These are phyloP conservation scores for Antheraea assamensis DNA, from an alignment of 2,888 invertebrate genomes.

Conservation along the genomic window DNA sequence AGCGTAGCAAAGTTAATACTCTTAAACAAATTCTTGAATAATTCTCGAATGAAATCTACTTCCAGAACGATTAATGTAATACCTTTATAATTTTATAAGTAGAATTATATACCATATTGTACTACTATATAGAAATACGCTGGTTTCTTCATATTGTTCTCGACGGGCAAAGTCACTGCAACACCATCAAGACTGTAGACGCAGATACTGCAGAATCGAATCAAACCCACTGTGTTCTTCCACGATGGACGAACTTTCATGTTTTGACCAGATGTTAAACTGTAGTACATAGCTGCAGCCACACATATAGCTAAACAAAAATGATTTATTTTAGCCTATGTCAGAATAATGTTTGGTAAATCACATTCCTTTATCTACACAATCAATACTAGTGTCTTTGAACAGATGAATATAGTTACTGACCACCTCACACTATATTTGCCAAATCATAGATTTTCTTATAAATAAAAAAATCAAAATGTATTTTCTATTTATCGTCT, in stretches of 20 bases:
- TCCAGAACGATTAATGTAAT: no score
- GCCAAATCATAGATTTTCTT: no score
- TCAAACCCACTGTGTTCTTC: constrained; percentile 49
- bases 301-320: constrained; percentile 48
- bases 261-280: constrained; percentile 32
- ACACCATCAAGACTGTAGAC: constrained; percentile 76
- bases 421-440: no score
- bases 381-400: no score
- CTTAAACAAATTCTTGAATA: no score
- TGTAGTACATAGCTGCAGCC: constrained; percentile 49
- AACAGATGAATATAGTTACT: no score
- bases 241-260: constrained; percentile 46
- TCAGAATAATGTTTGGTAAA: neutral
- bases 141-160: constrained; percentile 61
- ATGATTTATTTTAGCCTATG: neutral
- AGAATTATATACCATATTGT: constrained; percentile 33
- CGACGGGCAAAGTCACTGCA: constrained; percentile 50
- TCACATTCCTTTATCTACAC: no score
- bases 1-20: no score
- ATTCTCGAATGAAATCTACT: no score
- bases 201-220: constrained; percentile 74
- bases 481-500: no score
- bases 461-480: no score
- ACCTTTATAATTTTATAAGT: neutral
- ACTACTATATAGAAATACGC: constrained; percentile 44